Evolutionary conservation across 2,113 vertebrate genomes (phyloP).

Genomic region (Rissa tridactyla): DNA sequence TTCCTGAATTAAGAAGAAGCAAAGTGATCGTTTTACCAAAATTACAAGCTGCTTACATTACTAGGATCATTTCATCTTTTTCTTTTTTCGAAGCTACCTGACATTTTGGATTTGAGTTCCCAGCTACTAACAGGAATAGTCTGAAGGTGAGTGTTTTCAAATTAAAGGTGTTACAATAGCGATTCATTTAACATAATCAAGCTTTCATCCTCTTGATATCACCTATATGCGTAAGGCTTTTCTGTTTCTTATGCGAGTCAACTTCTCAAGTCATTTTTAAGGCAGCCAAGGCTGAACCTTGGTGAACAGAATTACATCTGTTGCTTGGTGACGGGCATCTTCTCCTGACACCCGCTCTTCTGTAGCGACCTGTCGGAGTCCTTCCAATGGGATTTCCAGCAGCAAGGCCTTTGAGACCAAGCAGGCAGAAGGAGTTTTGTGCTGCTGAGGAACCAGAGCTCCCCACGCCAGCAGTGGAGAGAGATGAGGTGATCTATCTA

Average conservation of each 20-base stretch:
- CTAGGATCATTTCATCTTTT: neutral
- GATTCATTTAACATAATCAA: neutral
- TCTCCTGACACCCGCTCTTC: neutral
- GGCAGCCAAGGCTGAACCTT: neutral
- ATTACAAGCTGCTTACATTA: neutral
- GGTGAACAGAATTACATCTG: neutral
- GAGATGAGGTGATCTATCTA: neutral
- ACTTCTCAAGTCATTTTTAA: neutral
- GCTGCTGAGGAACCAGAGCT: neutral
- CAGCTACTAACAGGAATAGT: neutral
- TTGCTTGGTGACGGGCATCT: neutral
- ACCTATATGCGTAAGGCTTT: neutral
- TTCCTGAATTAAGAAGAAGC: slow-evolving; percentile 72
- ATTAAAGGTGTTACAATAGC: neutral
- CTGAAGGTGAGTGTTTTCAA: neutral
- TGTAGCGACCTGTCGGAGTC: rapidly evolving
- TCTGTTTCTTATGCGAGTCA: neutral
- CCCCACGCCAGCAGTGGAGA: neutral
- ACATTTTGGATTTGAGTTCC: neutral
- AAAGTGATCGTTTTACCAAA: neutral
- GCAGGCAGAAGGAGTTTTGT: neutral
- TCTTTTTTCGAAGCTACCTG: neutral
- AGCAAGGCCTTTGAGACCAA: neutral
- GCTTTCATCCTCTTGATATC: neutral
- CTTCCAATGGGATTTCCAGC: neutral